These are phyloP conservation scores for Blomia tropicalis DNA, from an alignment of 2,888 invertebrate species.

Conservation along the genomic window DNA sequence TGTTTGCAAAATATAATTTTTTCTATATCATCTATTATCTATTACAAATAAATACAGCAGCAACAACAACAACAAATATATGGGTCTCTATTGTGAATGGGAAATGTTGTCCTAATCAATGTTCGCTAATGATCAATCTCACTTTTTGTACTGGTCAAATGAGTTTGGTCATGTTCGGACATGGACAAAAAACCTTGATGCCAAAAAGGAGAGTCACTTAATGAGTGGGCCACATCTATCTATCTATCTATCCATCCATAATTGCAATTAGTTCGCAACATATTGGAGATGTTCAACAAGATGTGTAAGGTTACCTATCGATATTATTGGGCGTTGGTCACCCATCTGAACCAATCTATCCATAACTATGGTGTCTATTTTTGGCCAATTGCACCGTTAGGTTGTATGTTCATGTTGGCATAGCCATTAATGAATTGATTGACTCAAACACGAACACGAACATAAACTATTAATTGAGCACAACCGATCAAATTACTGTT, in stretches of 20 bases:
- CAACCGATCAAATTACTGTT: constrained; percentile 7
- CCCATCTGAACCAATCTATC: neutral
- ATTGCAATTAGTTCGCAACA: neutral
- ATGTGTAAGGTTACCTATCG: neutral
- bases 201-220: neutral
- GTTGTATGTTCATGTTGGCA: neutral
- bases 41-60: too few species aligned
- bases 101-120: too few species aligned
- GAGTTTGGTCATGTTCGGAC: too few species aligned
- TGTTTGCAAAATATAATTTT: too few species aligned
- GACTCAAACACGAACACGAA: too few species aligned
- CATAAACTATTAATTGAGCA: neutral
- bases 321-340: constrained; percentile 8
- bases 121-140: too few species aligned
- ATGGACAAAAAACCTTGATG: too few species aligned
- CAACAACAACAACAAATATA: too few species aligned
- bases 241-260: neutral
- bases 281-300: neutral
- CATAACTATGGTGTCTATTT: neutral
- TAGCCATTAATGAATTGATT: constrained; percentile 4
- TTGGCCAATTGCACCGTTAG: neutral
- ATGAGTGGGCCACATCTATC: neutral
- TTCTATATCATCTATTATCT: too few species aligned
- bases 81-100: too few species aligned
- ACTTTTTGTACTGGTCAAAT: too few species aligned